A percentile compares a stretch with the other conserved stretches of the same genome.
These are phyloP conservation scores for Oreochromis mossambicus DNA, from an alignment of 2,797 vertebrate species.

Conservation along the genomic window DNA sequence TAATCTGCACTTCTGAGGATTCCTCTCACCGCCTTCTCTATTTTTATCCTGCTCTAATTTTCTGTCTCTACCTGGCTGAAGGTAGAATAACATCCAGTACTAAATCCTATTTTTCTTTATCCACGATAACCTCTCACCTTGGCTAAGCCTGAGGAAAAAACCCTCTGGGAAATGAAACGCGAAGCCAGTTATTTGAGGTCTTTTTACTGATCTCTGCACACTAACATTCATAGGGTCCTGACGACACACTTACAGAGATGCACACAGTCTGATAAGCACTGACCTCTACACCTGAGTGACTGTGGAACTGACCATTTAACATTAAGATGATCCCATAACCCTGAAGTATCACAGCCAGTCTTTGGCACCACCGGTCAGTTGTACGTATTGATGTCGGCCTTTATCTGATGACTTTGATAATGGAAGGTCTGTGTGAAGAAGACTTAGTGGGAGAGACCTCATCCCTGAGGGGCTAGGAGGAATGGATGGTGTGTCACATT, in stretches of 20 bases:
- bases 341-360: conserved; percentile 30
- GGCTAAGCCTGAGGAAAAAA: conserved; percentile 51
- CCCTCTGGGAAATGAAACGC: conserved; percentile 61
- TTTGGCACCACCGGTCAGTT: conserved; percentile 38
- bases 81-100: conserved; percentile 29
- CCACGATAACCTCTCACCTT: conserved; percentile 61
- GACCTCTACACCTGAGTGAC: conserved; percentile 35
- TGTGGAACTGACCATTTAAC: conserved; percentile 39
- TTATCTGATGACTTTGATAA: conserved; percentile 49
- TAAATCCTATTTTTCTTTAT: conserved; percentile 56
- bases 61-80: conserved; percentile 19
- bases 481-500: conserved; percentile 62
- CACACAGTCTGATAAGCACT: background rate
- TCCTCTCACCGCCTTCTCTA: background rate
- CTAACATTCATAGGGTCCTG: conserved; percentile 13
- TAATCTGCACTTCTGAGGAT: background rate
- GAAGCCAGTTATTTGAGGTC: conserved; percentile 56
- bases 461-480: conserved; percentile 42
- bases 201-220: conserved; percentile 50
- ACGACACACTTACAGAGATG: conserved; percentile 7
- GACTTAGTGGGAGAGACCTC: background rate
- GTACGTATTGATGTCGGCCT: conserved; percentile 46
- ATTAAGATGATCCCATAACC: conserved; percentile 36
- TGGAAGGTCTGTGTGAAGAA: conserved; percentile 27
- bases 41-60: conserved; percentile 42